Evolutionary conservation across 2,888 invertebrate species (phyloP).

Genomic region (Halictus quadricinctus): DNA sequence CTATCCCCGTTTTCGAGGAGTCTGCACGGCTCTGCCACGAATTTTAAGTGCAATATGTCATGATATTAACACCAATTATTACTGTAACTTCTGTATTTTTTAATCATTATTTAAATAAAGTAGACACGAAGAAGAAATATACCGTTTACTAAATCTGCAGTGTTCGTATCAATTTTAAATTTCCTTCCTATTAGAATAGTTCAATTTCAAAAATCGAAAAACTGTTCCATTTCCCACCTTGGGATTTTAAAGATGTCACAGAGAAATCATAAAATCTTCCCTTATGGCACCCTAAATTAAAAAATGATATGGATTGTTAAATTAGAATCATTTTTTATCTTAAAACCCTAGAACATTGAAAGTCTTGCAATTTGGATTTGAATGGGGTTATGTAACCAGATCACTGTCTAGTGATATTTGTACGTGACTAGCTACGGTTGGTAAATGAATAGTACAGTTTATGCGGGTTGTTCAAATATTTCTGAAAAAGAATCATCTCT

Average conservation of each 20-base stretch:
- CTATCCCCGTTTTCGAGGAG: background rate
- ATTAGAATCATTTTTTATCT: background rate
- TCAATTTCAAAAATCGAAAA: background rate
- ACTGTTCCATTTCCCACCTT: background rate
- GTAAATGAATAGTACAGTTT: background rate
- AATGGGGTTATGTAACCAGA: background rate
- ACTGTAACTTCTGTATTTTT: background rate
- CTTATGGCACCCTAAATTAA: background rate
- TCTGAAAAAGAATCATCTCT: background rate
- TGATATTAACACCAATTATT: background rate
- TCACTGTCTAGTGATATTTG: background rate
- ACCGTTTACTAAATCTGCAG: background rate
- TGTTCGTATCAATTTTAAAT: background rate
- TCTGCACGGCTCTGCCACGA: background rate
- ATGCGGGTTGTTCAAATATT: background rate
- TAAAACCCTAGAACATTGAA: background rate
- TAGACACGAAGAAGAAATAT: background rate
- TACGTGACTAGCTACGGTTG: background rate
- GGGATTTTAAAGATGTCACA: background rate
- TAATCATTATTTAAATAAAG: conserved; percentile 1
- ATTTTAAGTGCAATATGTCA: background rate
- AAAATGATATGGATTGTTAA: background rate
- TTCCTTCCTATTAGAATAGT: background rate
- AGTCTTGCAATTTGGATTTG: background rate
- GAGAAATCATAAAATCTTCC: background rate